These are phyloP conservation scores for Drosophila azteca DNA, from an alignment of 1,140 invertebrate species.

Conservation along the genomic window DNA sequence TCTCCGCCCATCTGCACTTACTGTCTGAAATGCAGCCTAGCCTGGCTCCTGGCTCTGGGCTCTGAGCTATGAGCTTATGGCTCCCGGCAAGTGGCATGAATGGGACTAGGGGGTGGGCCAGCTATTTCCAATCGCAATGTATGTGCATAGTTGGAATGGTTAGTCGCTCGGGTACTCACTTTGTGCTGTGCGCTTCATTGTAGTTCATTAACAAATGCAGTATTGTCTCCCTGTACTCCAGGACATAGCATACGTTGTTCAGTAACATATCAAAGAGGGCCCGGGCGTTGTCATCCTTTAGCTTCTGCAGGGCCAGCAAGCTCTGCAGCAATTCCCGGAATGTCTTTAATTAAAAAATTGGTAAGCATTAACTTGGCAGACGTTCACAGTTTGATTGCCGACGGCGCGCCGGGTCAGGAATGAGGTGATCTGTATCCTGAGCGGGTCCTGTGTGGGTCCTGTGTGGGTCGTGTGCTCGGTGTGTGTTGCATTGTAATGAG, in stretches of 20 bases:
- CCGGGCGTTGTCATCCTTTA: conserved; percentile 87
- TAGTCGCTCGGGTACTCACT: conserved; percentile 84
- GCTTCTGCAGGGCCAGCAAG: conserved; percentile 91
- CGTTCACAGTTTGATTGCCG: conserved; percentile 29
- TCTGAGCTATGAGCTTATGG: no score
- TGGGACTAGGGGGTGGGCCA: conserved; percentile 20
- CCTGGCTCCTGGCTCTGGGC: background rate
- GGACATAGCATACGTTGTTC: conserved; percentile 96
- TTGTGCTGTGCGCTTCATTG: conserved; percentile 94
- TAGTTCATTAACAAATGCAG: conserved; percentile 91
- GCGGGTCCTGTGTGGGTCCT: background rate
- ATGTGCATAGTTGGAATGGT: conserved; percentile 37
- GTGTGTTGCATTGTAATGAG: conserved; percentile 48
- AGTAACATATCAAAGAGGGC: conserved; percentile 93
- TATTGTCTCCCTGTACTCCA: conserved; percentile 97
- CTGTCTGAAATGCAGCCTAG: conserved; percentile 36
- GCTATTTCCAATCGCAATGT: conserved; percentile 66
- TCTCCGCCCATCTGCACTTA: conserved; percentile 29
- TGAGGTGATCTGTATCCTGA: no score
- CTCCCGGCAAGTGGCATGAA: background rate
- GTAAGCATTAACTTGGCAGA: conserved; percentile 58
- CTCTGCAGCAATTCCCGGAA: conserved; percentile 90
- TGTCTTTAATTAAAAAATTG: conserved; percentile 85
- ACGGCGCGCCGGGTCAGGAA: background rate
- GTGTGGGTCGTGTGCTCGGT: background rate